These are phyloP conservation scores for Drosophila tsacasi DNA, from an alignment of 1,140 invertebrate genomes.

Conservation along the genomic window DNA sequence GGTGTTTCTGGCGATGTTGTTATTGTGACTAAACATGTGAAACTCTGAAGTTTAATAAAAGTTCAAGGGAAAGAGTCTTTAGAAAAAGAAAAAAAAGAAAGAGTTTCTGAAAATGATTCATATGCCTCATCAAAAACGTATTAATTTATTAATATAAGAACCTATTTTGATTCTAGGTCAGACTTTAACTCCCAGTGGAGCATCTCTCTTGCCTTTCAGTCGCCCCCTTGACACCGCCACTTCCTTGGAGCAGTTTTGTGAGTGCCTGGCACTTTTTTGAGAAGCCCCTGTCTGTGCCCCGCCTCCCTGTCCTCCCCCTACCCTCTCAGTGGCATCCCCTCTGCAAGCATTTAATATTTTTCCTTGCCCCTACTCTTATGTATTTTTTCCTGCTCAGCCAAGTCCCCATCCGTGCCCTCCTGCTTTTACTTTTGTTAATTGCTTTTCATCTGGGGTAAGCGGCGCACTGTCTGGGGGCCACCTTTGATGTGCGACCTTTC, in stretches of 20 bases:
- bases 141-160: neutral
- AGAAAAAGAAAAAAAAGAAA: no score
- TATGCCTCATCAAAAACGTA: neutral
- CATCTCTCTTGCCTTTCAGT: neutral
- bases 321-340: neutral
- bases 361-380: conserved; percentile 25
- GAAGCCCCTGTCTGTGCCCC: conserved; percentile 13
- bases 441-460: conserved; percentile 65
- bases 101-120: no score
- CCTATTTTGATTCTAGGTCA: neutral
- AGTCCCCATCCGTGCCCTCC: conserved; percentile 28
- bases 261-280: conserved; percentile 53
- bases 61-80: no score
- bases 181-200: neutral
- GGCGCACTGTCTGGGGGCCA: conserved; percentile 44
- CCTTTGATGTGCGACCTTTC: conserved; percentile 72
- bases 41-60: no score
- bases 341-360: conserved; percentile 59
- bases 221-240: neutral
- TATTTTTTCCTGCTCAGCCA: conserved; percentile 10
- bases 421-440: conserved; percentile 69
- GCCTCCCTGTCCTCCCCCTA: neutral
- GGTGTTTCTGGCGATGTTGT: neutral
- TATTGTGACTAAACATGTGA: neutral
- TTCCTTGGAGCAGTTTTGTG: conserved; percentile 30